phyloP scores from a whole-genome alignment of 2,888 invertebrate species.

The Apodemia duryi region DNA sequence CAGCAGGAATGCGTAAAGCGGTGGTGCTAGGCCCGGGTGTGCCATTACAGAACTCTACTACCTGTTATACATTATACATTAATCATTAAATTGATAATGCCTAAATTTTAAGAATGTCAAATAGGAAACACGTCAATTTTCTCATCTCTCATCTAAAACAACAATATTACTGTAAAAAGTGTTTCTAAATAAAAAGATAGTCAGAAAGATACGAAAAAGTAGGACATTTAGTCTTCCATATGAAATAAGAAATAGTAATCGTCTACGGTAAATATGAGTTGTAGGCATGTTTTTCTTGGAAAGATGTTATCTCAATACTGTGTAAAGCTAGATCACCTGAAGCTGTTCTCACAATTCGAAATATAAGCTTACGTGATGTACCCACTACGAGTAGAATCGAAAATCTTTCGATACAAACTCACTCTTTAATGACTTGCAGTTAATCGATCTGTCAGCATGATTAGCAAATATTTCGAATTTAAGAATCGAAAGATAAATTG shows the following conservation, averaged over 20 bases:
- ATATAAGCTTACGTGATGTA: not conserved
- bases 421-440: too few species aligned
- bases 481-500: too few species aligned
- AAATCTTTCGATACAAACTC: too few species aligned
- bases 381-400: not conserved
- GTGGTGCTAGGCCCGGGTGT: too few species aligned
- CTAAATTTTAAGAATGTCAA: too few species aligned
- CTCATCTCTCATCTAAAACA: not conserved
- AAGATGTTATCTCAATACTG: slow-evolving; percentile 4
- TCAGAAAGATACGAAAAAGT: slow-evolving; percentile 8
- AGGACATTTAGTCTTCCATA: slow-evolving; percentile 6
- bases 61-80: too few species aligned
- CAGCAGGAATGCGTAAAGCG: too few species aligned
- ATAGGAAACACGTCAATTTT: not conserved
- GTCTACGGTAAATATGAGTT: slow-evolving; percentile 1
- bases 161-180: not conserved
- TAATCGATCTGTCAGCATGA: too few species aligned
- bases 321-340: slow-evolving; percentile 8
- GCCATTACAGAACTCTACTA: too few species aligned
- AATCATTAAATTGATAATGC: too few species aligned
- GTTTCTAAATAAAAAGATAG: slow-evolving; percentile 1
- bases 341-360: not conserved
- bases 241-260: slow-evolving; percentile 11
- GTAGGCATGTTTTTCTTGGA: not conserved
- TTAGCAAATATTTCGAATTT: too few species aligned